Evolutionary conservation across 23 tunicate species (phyloP), one percentile per base, ranked within the genome.

Genomic region (Botrylloides violaceus): DNA sequence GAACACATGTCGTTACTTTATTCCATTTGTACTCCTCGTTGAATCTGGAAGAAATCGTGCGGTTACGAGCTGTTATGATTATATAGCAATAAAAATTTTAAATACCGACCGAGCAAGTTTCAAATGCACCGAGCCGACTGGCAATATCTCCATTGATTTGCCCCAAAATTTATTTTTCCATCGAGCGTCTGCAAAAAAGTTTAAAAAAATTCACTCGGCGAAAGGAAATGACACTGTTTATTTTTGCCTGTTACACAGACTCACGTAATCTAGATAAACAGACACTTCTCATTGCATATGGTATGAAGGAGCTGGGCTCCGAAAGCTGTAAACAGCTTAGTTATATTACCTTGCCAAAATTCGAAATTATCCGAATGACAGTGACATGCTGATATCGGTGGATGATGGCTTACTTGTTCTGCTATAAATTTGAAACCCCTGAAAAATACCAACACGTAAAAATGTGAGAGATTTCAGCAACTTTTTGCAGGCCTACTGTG

Each of bases 371-470:
- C 80, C 1, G 94, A 76, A 18, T 58, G 61, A 43, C 87, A 80
- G 66, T 92, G 87, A 56, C 98, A 84, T 1, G 65, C 92, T 22
- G 92, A 84, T 56, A 92, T 84, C 19, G 98, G 98, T 2, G 98
- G 98, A 43, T 92, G 98, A 64, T 92, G 98, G 64, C 92, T 84
- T 2, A 92, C 98, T 80, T 92, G 98, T 70, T 92, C 98, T n/a
- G 98, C 83, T n/a, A 84, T 50, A 50, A 84, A 92, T 31, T 83
- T 73, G 65, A 80, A 84, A 23, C 81, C 78, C 37, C 92, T 83
- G 71, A 15, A 50, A 77, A 55, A 72, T n/a, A n/a, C n/a, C n/a
- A n/a, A n/a, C n/a, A n/a, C n/a, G n/a, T n/a, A n/a, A n/a, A n/a
- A n/a, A n/a, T n/a, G n/a, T n/a, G n/a, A n/a, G n/a, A n/a, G n/a